Base-by-base conservation (phyloP, 2,888 invertebrate genomes). In the Rhimphoctona megacephalus region DNA sequence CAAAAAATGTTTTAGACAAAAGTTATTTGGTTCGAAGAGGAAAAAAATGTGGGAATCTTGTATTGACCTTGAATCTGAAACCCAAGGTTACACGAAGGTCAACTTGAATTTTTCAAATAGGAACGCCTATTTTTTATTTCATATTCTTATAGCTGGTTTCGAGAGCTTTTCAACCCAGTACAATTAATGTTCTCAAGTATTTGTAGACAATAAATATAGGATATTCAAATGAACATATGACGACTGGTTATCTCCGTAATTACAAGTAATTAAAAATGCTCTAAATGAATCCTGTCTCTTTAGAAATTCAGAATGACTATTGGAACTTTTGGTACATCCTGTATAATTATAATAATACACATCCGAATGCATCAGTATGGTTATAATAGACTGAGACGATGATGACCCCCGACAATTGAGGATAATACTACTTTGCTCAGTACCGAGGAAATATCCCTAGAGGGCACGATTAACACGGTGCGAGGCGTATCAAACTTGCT, bases 401-500 rank as follows among this genome's bases (percentile, higher is more conserved):
- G 66, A 78, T 57, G 22, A 43, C 25, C 67, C 22, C n/a, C 49
- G 70, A 67, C 72, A 43, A 81, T 72, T 77, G 66, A 66, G 72
- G 57, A 77, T 80, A 80, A 83, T 66, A 72, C 64, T 19, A 30
- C 76, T 57, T 77, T 73, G 39, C 46, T 46, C 73, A 67, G 22
- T 9, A 70, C n/a, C 52, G 43, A 57, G 36, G 36, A 43, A 79
- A 82, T 49, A 39, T 43, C 52, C 33, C 79, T n/a, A 61, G 22
- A 43, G 72, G 73, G 73, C 25, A 64, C 43, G 69, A 73, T 67
- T 54, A 72, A 76, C 30, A 43, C 25, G 22, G 52, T 61, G 36
- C 64, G 25, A 43, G 69, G 61, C 76, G 76, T 80, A 86, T 83
- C 83, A 66, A 80, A 86, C 86, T 72, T 46, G 80, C 76, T 80